Conservation (phyloP, 1,140 invertebrate genomes). For the Bemisia tabaci region DNA sequence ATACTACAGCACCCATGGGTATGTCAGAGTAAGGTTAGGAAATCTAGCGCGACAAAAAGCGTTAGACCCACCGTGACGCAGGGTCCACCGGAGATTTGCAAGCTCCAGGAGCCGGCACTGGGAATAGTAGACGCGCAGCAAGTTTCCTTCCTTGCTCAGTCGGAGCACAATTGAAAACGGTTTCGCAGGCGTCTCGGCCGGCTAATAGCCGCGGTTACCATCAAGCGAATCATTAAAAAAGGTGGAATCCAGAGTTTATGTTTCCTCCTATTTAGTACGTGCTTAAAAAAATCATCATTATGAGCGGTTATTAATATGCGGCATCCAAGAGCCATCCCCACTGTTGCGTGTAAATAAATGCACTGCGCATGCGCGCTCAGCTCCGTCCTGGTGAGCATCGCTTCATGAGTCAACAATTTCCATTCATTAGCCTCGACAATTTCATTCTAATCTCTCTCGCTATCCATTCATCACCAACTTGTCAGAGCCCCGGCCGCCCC, state of each 20-base stretch:
- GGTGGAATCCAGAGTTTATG: background rate
- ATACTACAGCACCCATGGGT: too few relatives aligned
- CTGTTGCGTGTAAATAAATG: background rate
- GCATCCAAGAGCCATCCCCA: background rate
- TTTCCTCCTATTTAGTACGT: background rate
- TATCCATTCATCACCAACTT: background rate
- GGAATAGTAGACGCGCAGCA: too few relatives aligned
- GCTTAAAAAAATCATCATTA: background rate
- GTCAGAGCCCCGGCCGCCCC: background rate
- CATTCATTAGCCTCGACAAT: background rate
- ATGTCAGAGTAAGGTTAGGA: too few relatives aligned
- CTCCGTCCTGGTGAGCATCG: background rate
- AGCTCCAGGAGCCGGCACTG: too few relatives aligned
- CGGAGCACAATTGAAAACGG: too few relatives aligned
- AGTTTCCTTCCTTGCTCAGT: too few relatives aligned
- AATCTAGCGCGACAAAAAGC: too few relatives aligned
- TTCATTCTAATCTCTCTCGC: background rate
- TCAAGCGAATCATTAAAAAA: background rate
- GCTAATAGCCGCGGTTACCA: background rate
- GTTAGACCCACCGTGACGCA: too few relatives aligned
- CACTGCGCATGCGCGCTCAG: background rate
- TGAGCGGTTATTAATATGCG: background rate
- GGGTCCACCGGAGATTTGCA: too few relatives aligned
- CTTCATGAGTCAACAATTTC: background rate
- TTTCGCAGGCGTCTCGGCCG: too few relatives aligned